phyloP scores from a whole-genome alignment of 2,888 invertebrate species.

The Coelinius sp. region DNA sequence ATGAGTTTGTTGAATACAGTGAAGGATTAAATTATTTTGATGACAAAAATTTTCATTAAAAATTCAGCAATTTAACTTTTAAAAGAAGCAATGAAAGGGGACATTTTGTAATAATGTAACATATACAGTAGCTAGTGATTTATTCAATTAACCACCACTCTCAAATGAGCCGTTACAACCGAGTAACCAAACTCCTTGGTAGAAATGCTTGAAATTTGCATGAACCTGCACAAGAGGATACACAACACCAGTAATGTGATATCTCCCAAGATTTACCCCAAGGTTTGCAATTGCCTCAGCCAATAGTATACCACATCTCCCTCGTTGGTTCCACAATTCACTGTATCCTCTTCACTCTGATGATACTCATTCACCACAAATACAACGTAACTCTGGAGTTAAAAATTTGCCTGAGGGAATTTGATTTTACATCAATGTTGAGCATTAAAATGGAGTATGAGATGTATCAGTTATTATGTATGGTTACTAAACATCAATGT shows the following conservation, averaged over 20 bases:
- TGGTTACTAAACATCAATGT: constrained; percentile 47
- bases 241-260: constrained; percentile 6
- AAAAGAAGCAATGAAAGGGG: too few species aligned
- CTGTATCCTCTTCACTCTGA: constrained; percentile 20
- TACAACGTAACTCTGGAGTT: constrained; percentile 44
- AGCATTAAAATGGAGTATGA: neutral
- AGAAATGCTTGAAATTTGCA: neutral
- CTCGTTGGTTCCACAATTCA: neutral
- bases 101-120: too few species aligned
- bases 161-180: neutral
- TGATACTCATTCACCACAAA: constrained; percentile 32
- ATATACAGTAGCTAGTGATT: neutral
- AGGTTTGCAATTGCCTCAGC: constrained; percentile 17
- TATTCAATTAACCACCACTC: neutral
- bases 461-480: constrained; percentile 5
- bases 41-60: neutral
- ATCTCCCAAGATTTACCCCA: neutral
- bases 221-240: neutral
- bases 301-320: too few species aligned
- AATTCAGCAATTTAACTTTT: too few species aligned
- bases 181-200: neutral
- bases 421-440: neutral
- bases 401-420: constrained; percentile 11
- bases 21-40: neutral
- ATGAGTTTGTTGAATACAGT: neutral